Conservation (phyloP, 2,888 invertebrate species). For the Cloeon dipterum region DNA sequence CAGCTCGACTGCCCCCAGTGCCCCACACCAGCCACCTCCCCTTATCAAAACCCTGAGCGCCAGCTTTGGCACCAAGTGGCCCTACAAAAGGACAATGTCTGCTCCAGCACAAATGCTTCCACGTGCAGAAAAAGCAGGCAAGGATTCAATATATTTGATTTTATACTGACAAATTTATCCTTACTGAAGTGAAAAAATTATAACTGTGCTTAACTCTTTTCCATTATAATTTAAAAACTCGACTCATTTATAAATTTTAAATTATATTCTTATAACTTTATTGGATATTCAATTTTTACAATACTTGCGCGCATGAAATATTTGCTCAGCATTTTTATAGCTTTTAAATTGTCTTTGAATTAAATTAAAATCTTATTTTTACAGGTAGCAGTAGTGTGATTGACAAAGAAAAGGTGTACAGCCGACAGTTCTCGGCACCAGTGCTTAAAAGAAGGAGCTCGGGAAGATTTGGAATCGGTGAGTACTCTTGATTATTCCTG, state of each 20-base stretch:
- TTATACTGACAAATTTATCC: constrained; percentile 2
- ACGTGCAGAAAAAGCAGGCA: constrained; percentile 46
- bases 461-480: constrained; percentile 64
- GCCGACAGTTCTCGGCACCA: constrained; percentile 87
- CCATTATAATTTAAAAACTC: background rate
- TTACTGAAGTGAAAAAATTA: too few relatives aligned
- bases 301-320: background rate
- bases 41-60: constrained; percentile 54
- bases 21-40: too few relatives aligned
- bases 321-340: background rate
- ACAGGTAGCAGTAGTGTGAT: constrained; percentile 12
- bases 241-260: too few relatives aligned
- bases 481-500: constrained; percentile 29
- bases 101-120: constrained; percentile 70
- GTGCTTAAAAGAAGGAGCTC: constrained; percentile 81
- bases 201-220: too few relatives aligned
- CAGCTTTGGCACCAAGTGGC: constrained; percentile 81
- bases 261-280: too few relatives aligned
- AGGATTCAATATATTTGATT: constrained; percentile 5
- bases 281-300: too few relatives aligned
- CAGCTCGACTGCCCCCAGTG: constrained; percentile 26
- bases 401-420: constrained; percentile 70
- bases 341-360: too few relatives aligned
- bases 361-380: too few relatives aligned
- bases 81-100: constrained; percentile 84